Evolutionary conservation across 2,113 vertebrate genomes (phyloP).

Genomic region (Aptenodytes patagonicus): DNA sequence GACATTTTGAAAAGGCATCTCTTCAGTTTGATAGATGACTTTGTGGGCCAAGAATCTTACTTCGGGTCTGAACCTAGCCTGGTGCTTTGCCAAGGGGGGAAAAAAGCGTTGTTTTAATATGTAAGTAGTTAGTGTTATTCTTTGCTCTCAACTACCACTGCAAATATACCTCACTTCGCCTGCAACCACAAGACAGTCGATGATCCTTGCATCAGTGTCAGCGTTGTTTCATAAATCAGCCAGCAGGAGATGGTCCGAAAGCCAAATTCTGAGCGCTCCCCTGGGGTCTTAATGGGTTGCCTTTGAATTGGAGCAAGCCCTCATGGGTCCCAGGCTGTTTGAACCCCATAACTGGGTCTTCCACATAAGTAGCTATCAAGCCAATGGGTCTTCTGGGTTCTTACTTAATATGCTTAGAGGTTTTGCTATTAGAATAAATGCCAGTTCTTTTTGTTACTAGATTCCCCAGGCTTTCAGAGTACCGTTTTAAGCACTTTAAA

Average conservation of each 20-base stretch:
- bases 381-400: conserved; percentile 38
- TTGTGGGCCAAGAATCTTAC: neutral
- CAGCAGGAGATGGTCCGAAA: conserved; percentile 18
- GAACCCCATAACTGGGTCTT: conserved; percentile 40
- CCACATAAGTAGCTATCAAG: conserved; percentile 39
- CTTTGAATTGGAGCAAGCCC: conserved; percentile 37
- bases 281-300: conserved; percentile 30
- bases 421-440: conserved; percentile 59
- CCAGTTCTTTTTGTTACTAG: conserved; percentile 36
- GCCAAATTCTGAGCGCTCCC: neutral
- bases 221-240: conserved; percentile 21
- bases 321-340: neutral
- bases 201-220: neutral
- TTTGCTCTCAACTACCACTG: neutral
- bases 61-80: neutral
- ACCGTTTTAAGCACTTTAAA: conserved; percentile 60
- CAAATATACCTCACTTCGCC: neutral
- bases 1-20: neutral
- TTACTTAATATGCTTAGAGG: conserved; percentile 51
- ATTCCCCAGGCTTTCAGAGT: conserved; percentile 34
- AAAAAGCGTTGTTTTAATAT: neutral
- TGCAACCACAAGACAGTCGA: neutral
- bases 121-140: neutral
- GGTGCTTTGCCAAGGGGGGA: neutral
- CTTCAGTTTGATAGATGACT: neutral